These are phyloP conservation scores for Galerucella calmariensis DNA, from an alignment of 2,888 invertebrate species.

Conservation along the genomic window DNA sequence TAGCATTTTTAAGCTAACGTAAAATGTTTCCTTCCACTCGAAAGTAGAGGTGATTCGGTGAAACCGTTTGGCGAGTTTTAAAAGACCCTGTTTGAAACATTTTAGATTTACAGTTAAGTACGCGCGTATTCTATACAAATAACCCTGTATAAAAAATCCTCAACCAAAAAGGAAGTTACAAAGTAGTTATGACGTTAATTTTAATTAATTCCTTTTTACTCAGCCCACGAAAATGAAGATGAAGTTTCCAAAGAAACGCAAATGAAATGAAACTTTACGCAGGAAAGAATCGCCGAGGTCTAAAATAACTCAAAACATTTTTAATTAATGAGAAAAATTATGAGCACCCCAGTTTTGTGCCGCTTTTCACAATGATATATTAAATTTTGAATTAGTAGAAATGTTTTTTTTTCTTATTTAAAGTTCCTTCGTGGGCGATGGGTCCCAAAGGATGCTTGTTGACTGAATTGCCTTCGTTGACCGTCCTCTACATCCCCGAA, in stretches of 20 bases:
- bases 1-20: no score
- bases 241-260: conserved; percentile 22
- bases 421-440: conserved; percentile 82
- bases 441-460: conserved; percentile 76
- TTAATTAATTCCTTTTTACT: conserved; percentile 1
- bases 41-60: no score
- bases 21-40: no score
- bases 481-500: conserved; percentile 80
- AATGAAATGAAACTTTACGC: conserved; percentile 21
- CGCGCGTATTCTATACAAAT: no score
- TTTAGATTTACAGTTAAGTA: no score
- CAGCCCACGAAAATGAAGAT: conserved; percentile 13
- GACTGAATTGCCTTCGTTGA: conserved; percentile 77
- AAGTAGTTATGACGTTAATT: conserved; percentile 29
- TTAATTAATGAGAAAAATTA: conserved; percentile 21
- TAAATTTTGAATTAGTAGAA: background rate
- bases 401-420: conserved; percentile 41
- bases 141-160: no score
- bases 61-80: no score
- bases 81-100: no score
- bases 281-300: conserved; percentile 17
- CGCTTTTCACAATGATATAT: background rate
- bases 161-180: no score
- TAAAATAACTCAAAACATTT: conserved; percentile 21
- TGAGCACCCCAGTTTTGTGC: background rate